These are phyloP conservation scores for Nymphalis urticae DNA, from an alignment of 2,888 invertebrate species.

Conservation along the genomic window DNA sequence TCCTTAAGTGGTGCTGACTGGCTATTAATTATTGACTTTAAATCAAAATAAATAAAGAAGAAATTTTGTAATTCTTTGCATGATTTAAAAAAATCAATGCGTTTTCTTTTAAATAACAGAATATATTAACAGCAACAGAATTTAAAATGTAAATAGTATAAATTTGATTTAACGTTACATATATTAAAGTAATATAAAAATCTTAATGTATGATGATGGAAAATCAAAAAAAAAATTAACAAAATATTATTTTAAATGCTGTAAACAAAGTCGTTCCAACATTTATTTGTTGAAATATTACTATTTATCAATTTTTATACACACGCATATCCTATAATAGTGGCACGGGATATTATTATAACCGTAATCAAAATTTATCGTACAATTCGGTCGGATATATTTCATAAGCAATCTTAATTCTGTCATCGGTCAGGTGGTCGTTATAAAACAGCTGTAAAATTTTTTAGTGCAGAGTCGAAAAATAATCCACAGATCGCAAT, in stretches of 20 bases:
- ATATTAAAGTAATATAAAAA: neutral
- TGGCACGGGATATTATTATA: slow-evolving; percentile 44
- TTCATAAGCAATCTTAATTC: slow-evolving; percentile 76
- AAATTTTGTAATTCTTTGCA: neutral
- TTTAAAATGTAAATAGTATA: no score
- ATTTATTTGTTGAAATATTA: slow-evolving; percentile 9
- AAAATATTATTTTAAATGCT: slow-evolving; percentile 7
- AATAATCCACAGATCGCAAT: slow-evolving; percentile 74
- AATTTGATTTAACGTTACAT: no score
- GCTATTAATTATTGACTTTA: neutral
- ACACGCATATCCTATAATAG: slow-evolving; percentile 37
- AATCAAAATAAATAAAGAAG: neutral
- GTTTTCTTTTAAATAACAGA: no score
- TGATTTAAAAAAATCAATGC: neutral
- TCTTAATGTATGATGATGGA: neutral
- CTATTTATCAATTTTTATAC: slow-evolving; percentile 29
- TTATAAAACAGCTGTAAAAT: slow-evolving; percentile 75
- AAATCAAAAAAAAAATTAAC: neutral
- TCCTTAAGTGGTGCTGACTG: slow-evolving; percentile 53
- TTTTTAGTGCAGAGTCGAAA: slow-evolving; percentile 66
- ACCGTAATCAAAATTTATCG: slow-evolving; percentile 59
- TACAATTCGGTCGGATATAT: slow-evolving; percentile 62
- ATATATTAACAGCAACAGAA: no score
- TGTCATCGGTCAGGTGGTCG: slow-evolving; percentile 72
- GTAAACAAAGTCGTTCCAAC: slow-evolving; percentile 12